A percentile compares a stretch with the other conserved stretches of the same genome.
Conservation (phyloP, 2,888 invertebrate genomes). For the Andrena bicolor region DNA sequence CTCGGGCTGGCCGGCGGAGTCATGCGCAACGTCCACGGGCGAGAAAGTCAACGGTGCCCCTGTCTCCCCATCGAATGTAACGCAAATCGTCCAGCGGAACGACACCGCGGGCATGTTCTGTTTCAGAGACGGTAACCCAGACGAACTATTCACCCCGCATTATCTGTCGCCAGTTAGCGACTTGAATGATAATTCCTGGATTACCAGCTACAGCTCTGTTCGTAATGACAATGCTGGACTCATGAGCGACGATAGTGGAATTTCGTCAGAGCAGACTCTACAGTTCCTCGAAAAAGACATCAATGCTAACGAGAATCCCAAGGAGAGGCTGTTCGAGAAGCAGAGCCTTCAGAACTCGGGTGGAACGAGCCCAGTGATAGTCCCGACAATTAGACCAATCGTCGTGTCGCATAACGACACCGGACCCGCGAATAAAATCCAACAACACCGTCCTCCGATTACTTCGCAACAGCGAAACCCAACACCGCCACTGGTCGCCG, state of each 20-base stretch:
- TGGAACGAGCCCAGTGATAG: neutral
- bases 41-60: neutral
- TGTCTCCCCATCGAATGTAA: neutral
- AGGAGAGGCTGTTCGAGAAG: neutral
- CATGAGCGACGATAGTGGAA: neutral
- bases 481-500: neutral
- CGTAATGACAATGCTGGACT: neutral
- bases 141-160: too few species aligned
- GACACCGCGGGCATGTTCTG: too few species aligned
- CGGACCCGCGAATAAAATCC: neutral
- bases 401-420: neutral
- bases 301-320: neutral
- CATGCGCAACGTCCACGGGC: neutral
- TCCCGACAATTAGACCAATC: constrained; percentile 35
- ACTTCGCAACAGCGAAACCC: neutral
- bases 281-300: neutral
- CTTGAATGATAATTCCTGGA: neutral
- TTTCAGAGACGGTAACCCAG: too few species aligned
- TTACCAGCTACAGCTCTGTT: neutral
- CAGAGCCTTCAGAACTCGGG: too few species aligned
- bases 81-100: too few species aligned
- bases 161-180: too few species aligned
- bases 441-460: neutral
- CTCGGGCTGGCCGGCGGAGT: neutral
- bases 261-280: neutral